Base-by-base conservation (phyloP, 2,113 vertebrate species). In the Ochotona curzoniae region DNA sequence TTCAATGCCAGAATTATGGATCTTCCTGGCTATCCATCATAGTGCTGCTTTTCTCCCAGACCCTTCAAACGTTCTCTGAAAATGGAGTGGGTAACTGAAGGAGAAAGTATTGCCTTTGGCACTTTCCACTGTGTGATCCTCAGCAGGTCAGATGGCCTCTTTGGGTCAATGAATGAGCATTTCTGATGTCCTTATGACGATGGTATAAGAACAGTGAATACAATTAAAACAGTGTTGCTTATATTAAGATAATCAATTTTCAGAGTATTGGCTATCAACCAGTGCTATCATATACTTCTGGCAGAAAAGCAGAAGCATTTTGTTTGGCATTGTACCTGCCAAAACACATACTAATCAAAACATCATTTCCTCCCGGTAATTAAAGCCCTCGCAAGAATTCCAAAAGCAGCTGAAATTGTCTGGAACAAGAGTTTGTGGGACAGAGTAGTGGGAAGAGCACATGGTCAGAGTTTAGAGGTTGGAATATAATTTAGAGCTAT, bases 281-380 rank as follows among this genome's bases (percentile, higher is more conserved):
- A 86, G 73, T 28, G 38, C 30, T 38, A 94, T 70, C 93, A 93
- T 93, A 93, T 93, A 95, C 90, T 93, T 96, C 85, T 94, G 44
- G 47, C 75, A 89, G 88, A 94, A 94, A 97, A 96, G 64, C 92
- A 96, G 84, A 96, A 88, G 47, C 90, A 95, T 69, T 96, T 95
- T 94, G 92, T 96, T 95, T 96, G 90, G 70, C 85, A 85, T 91
- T 92, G 61, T 79, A 94, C 78, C 87, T 90, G 47, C 63, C 79
- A 94, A 95, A 95, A 69, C 74, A 89, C 93, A 64, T 86, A 66
- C 89, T 96, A 63, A 94, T 96, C 70, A 90, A 96, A 97, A 94
- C 95, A 92, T 75, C 94, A 93, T 92, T 95, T 96, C 88, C 88
- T 92, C 35, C 86, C 57, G n/a, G 69, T 93, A 96, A 95, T 96